Evolutionary conservation across 1,140 invertebrate species (phyloP).

Genomic region (Scaptomyza pallida): DNA sequence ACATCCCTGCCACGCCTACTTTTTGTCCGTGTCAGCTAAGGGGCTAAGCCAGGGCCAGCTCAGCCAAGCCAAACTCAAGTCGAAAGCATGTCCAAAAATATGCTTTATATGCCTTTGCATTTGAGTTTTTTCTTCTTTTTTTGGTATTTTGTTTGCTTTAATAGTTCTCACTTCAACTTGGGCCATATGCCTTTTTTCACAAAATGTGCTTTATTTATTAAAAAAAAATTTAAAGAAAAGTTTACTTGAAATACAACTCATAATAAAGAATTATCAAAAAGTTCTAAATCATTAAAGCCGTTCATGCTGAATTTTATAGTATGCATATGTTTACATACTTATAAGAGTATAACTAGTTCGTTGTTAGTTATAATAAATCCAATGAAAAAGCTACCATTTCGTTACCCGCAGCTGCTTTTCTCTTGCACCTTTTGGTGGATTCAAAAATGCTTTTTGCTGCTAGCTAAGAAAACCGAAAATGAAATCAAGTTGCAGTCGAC

Average conservation of each 20-base stretch:
- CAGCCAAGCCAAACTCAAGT: conserved; percentile 56
- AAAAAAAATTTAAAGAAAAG: no score
- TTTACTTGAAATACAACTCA: no score
- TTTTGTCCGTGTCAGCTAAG: conserved; percentile 7
- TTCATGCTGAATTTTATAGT: no score
- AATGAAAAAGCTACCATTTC: conserved; percentile 24
- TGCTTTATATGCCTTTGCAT: conserved; percentile 77
- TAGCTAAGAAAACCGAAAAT: conserved; percentile 29
- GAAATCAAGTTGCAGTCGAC: no score
- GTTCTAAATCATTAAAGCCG: no score
- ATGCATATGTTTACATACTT: no score
- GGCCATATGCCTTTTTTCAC: not conserved
- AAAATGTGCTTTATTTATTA: no score
- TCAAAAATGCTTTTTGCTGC: conserved; percentile 59
- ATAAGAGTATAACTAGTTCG: conserved; percentile 46
- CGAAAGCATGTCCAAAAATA: conserved; percentile 69
- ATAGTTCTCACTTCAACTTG: not conserved
- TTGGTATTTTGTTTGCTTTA: conserved; percentile 7
- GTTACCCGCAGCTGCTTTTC: conserved; percentile 43
- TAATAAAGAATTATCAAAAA: no score
- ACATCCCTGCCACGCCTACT: not conserved
- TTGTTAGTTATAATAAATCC: not conserved
- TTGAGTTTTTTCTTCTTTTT: conserved; percentile 23
- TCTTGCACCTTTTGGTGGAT: conserved; percentile 71
- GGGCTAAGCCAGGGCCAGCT: conserved; percentile 27